These are phyloP conservation scores for Hyles euphorbiae DNA, from an alignment of 1,140 invertebrate species.

Conservation along the genomic window DNA sequence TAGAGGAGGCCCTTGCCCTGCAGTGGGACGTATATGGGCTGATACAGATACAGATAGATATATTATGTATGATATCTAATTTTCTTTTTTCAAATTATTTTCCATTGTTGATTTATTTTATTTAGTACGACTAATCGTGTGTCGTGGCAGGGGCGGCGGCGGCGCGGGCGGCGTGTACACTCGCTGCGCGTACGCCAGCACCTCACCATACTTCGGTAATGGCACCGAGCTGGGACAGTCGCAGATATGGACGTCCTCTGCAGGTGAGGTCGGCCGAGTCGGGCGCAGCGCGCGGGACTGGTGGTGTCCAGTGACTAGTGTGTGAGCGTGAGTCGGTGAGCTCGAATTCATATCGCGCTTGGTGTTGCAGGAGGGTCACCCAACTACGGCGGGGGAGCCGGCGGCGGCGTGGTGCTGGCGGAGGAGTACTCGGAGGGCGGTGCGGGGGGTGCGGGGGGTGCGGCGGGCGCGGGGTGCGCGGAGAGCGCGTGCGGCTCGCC, in stretches of 20 bases:
- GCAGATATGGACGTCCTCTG: slow-evolving; percentile 48
- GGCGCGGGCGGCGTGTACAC: slow-evolving; percentile 36
- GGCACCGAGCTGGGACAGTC: slow-evolving; percentile 41
- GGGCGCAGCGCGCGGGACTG: too few relatives aligned
- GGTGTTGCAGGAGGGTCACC: slow-evolving; percentile 39
- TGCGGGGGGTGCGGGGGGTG: slow-evolving; percentile 20
- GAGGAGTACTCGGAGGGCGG: slow-evolving; percentile 37
- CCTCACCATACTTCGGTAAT: slow-evolving; percentile 49
- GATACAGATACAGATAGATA: too few relatives aligned
- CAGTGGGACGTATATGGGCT: too few relatives aligned
- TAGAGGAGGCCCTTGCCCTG: too few relatives aligned
- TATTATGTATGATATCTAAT: too few relatives aligned
- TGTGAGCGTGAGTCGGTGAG: too few relatives aligned
- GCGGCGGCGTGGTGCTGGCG: slow-evolving; percentile 24
- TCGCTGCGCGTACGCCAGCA: slow-evolving; percentile 41
- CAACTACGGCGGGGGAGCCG: slow-evolving; percentile 33
- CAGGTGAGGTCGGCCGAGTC: slow-evolving; percentile 25
- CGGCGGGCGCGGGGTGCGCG: slow-evolving; percentile 22
- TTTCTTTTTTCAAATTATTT: too few relatives aligned
- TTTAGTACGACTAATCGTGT: too few relatives aligned
- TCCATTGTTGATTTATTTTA: too few relatives aligned
- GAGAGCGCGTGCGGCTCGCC: slow-evolving; percentile 14
- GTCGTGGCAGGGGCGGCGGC: slow-evolving; percentile 15
- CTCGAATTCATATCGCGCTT: too few relatives aligned
- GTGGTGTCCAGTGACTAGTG: neutral